Evolutionary conservation across 2,113 vertebrate genomes (phyloP).

Genomic region (Eolophus roseicapilla): DNA sequence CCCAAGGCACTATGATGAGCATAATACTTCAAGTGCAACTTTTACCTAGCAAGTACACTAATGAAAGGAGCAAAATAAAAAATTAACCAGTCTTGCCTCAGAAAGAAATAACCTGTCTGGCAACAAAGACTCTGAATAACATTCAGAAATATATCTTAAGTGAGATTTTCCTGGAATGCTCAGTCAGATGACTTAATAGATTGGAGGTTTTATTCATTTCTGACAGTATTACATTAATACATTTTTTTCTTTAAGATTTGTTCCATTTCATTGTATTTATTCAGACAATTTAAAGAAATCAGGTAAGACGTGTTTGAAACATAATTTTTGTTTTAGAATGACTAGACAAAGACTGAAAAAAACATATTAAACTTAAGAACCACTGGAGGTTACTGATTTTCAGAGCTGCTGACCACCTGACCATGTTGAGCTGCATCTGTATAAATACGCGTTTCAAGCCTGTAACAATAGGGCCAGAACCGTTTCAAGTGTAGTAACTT

Average conservation of each 20-base stretch:
- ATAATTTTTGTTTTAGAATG: background rate
- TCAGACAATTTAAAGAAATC: background rate
- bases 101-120: background rate
- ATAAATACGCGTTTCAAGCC: background rate
- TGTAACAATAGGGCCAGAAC: background rate
- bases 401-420: background rate
- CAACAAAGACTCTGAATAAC: background rate
- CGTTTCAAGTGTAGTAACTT: background rate
- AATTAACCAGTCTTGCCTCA: background rate
- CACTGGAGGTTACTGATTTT: background rate
- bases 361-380: background rate
- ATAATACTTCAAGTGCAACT: background rate
- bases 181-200: accelerated
- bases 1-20: background rate
- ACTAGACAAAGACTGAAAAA: background rate
- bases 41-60: background rate
- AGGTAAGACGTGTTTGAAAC: background rate
- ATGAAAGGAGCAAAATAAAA: background rate
- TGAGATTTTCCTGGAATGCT: background rate
- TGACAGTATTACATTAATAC: background rate
- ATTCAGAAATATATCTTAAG: background rate
- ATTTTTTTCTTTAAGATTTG: background rate
- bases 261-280: background rate
- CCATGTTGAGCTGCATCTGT: background rate
- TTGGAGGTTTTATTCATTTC: background rate